These are phyloP conservation scores for Andrena fulva DNA, from an alignment of 2,888 invertebrate genomes.

Conservation along the genomic window DNA sequence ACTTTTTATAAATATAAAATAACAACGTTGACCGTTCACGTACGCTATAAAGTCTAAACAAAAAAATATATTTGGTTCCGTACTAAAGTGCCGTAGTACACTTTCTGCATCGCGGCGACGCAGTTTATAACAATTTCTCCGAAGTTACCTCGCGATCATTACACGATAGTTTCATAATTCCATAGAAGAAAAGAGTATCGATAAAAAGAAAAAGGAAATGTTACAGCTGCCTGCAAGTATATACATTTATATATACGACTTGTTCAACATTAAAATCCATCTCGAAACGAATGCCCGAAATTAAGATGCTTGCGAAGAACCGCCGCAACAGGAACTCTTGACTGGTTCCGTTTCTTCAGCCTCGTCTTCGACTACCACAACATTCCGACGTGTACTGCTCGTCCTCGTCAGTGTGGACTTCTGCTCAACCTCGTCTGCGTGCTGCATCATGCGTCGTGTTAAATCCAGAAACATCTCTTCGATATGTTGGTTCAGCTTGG, in stretches of 20 bases:
- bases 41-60: slow-evolving; percentile 29
- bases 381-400: slow-evolving; percentile 84
- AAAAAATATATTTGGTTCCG: slow-evolving; percentile 38
- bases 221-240: slow-evolving; percentile 46
- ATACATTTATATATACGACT: slow-evolving; percentile 46
- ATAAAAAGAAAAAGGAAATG: slow-evolving; percentile 25
- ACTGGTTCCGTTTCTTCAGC: slow-evolving; percentile 76
- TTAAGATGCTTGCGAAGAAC: slow-evolving; percentile 67
- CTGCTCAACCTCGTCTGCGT: slow-evolving; percentile 79
- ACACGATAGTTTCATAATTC: slow-evolving; percentile 25
- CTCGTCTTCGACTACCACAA: slow-evolving; percentile 85
- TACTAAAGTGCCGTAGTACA: slow-evolving; percentile 22
- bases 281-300: slow-evolving; percentile 28
- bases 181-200: slow-evolving; percentile 22
- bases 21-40: slow-evolving; percentile 29
- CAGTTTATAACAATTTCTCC: slow-evolving; percentile 12
- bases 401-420: slow-evolving; percentile 82
- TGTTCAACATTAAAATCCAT: slow-evolving; percentile 60
- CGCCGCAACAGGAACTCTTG: slow-evolving; percentile 83
- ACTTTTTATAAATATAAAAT: slow-evolving; percentile 42
- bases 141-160: slow-evolving; percentile 8
- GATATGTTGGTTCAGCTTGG: slow-evolving; percentile 95
- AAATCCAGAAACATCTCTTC: slow-evolving; percentile 96
- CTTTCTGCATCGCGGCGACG: slow-evolving; percentile 28
- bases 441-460: slow-evolving; percentile 90